Base-by-base conservation (phyloP, 1,140 invertebrate genomes). In the Polypedilum vanderplanki region DNA sequence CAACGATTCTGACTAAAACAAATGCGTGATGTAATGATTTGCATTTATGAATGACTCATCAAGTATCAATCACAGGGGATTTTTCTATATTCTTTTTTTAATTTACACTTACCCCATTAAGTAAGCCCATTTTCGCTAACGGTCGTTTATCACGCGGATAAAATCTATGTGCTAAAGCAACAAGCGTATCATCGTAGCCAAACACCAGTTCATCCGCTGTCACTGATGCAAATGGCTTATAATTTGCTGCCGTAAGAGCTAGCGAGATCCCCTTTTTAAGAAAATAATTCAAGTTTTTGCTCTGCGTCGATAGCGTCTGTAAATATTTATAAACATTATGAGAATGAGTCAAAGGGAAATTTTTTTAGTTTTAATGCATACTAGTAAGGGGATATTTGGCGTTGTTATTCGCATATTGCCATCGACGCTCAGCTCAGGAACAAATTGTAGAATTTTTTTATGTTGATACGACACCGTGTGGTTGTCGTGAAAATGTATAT, bases 391-490 rank as follows among this genome's bases (percentile, higher is more conserved):
- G 79, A 97, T 93, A 80, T 98, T 98, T 0, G 95, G 90, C 70
- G 96, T 92, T 0, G 90, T 86, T 41, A 97, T 86, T 77, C 89
- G 89, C 76, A 92, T 87, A 76, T 90, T 85, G 79, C 91, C 90
- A 78, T 91, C 86, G 74, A 91, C 87, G 12, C 95, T 97, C 81
- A 93, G 80, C 79, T 95, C 91, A 46, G 89, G 92, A 40, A 94
- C 88, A 83, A 98, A 98, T 78, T 91, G 86, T 75, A 95, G 87
- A 74, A 92, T 92, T 83, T 97, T 96, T 80, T 91, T 93, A 83
- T 97, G 94, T 79, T 94, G 92, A 84, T 93, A 98, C 20, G 92
- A 91, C 18, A 98, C 90, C 0, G 95, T 98, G 74, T 92, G 93
- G 82, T 98, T 97, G 76, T 93, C 89, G 78, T 95, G 90, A 77